These are phyloP conservation scores for Adoxophyes honmai DNA, from an alignment of 1,140 invertebrate species.

Conservation along the genomic window DNA sequence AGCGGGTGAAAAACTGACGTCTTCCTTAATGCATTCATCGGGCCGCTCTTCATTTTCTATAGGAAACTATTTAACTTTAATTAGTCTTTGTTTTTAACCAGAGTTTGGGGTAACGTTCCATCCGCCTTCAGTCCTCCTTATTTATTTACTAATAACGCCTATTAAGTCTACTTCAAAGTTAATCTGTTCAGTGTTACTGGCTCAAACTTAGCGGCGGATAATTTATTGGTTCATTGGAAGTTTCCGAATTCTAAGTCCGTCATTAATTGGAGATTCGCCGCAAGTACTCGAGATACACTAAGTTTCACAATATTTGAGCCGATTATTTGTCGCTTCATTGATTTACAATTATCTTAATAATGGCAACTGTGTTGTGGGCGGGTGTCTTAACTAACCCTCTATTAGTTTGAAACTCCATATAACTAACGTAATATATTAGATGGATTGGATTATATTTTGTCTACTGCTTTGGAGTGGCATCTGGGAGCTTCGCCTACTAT, in stretches of 20 bases:
- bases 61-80: slow-evolving; percentile 5
- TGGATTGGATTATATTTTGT: slow-evolving; percentile 1
- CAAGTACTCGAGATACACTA: slow-evolving; percentile 34
- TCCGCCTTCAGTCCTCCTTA: background rate
- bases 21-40: slow-evolving; percentile 24
- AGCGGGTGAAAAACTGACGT: slow-evolving; percentile 45
- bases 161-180: slow-evolving; percentile 32
- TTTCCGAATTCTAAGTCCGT: slow-evolving; percentile 55
- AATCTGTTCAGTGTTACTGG: slow-evolving; percentile 21
- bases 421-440: slow-evolving; percentile 19
- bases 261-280: slow-evolving; percentile 58
- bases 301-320: slow-evolving; percentile 59
- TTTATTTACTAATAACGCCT: slow-evolving; percentile 18
- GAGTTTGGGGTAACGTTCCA: background rate
- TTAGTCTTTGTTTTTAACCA: slow-evolving; percentile 5
- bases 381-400: slow-evolving; percentile 13
- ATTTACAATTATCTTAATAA: slow-evolving; percentile 44
- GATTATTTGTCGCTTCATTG: slow-evolving; percentile 55
- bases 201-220: slow-evolving; percentile 24
- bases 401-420: slow-evolving; percentile 26
- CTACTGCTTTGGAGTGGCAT: background rate
- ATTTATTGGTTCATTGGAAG: slow-evolving; percentile 57
- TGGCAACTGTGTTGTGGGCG: slow-evolving; percentile 18
- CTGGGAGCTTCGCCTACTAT: background rate
- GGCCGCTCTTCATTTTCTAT: slow-evolving; percentile 18